Evolutionary conservation across 1,140 invertebrate genomes (phyloP).

Genomic region (Heliconius melpomene): DNA sequence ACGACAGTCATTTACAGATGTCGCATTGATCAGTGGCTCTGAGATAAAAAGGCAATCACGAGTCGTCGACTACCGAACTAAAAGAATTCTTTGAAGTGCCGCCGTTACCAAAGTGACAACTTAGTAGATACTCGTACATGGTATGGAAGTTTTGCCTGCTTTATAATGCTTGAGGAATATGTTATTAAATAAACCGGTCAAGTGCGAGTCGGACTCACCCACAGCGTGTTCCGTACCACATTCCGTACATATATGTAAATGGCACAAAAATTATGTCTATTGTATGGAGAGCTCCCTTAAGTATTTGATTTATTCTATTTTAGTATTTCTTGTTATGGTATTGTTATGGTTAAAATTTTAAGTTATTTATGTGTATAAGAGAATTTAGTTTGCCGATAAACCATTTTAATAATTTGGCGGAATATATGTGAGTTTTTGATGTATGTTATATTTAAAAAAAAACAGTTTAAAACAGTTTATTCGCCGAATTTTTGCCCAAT

Average conservation of each 20-base stretch:
- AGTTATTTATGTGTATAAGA: neutral
- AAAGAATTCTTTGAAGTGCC: slow-evolving; percentile 45
- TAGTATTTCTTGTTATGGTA: neutral
- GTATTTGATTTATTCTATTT: too few species aligned
- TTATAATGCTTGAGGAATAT: neutral
- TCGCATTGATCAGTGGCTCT: slow-evolving; percentile 52
- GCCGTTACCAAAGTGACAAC: slow-evolving; percentile 37
- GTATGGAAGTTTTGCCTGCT: neutral
- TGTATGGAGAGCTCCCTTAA: too few species aligned
- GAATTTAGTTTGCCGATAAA: too few species aligned
- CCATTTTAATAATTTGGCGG: too few species aligned
- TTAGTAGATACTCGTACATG: slow-evolving; percentile 13
- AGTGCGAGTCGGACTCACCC: too few species aligned
- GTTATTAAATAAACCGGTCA: neutral
- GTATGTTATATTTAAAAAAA: too few species aligned
- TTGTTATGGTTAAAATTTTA: neutral
- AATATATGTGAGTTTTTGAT: too few species aligned
- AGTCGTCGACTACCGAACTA: slow-evolving; percentile 64
- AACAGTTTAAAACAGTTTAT: neutral
- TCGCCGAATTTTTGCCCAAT: neutral
- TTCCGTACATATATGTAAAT: too few species aligned
- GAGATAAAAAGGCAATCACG: slow-evolving; percentile 67
- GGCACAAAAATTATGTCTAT: too few species aligned
- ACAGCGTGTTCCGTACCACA: too few species aligned
- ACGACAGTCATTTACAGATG: slow-evolving; percentile 47